Conservation (phyloP, 2,113 vertebrate genomes). For the Notothenia coriiceps region DNA sequence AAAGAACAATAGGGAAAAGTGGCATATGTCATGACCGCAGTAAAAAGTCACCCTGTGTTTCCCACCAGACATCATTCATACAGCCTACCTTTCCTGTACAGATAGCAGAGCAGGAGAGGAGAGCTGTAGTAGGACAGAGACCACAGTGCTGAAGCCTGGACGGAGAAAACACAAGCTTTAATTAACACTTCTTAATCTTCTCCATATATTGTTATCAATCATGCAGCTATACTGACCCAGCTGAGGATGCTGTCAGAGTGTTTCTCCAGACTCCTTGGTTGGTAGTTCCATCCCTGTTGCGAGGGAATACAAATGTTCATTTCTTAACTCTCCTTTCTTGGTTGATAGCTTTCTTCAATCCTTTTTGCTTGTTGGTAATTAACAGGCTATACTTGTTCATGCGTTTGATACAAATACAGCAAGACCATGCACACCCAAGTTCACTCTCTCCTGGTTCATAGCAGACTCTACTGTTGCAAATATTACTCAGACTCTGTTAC, state of each 20-base stretch:
- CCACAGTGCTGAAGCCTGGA: conserved; percentile 91
- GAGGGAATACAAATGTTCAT: neutral
- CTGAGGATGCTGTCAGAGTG: conserved; percentile 91
- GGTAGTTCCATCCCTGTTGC: conserved; percentile 88
- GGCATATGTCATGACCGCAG: neutral
- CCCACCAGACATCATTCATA: neutral
- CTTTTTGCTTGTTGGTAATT: neutral
- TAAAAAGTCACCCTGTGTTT: neutral
- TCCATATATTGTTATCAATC: conserved; percentile 6
- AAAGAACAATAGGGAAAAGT: neutral
- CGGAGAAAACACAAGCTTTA: conserved; percentile 49
- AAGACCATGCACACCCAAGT: neutral
- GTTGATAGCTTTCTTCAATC: neutral
- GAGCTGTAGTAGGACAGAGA: conserved; percentile 93
- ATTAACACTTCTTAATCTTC: conserved; percentile 4
- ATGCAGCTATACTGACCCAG: conserved; percentile 85
- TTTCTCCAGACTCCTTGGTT: conserved; percentile 87
- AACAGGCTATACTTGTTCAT: too few relatives aligned
- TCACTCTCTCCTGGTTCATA: neutral
- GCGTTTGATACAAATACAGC: neutral
- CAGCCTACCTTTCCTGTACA: conserved; percentile 92
- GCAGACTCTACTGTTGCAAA: neutral
- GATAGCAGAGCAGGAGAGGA: conserved; percentile 90
- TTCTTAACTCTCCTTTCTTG: neutral
- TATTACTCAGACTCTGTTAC: neutral